Evolutionary conservation across 64 coral and sea anemone genomes (phyloP), one percentile per base, ranked within the genome.

Genomic region (Hydrozoanthus tunicans): DNA sequence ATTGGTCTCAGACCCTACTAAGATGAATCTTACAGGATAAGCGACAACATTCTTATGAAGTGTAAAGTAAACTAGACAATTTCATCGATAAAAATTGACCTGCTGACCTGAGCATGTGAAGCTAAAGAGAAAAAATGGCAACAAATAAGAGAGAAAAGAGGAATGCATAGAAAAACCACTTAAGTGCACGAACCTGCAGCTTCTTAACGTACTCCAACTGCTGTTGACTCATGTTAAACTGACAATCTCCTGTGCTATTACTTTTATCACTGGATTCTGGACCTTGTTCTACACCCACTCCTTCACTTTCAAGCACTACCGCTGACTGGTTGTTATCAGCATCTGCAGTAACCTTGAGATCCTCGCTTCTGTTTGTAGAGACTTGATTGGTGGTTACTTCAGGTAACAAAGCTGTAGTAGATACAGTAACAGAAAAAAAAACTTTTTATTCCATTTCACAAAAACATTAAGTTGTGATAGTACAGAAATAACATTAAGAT

Each of bases 191-290:
- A 24, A 96, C 94, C 94, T 96, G 95, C n/a, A 96, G 53, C 89
- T 94, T 96, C 73, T 63, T 94, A 8, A 96, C 69, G 11, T 91
- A 88, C 27, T 96, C 89, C 70, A 96, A 56, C 60, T 96, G 95
- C 88, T 96, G 78, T 1, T 85, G 77, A 90, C 62, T 80, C 32
- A 96, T 70, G 11, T 76, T 14, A 17, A 73, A 66, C 12, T 23
- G 56, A 20, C 4, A 43, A 54, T 61, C 82, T 6, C 1, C 55
- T 25, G 13, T 23, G 5, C 0, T 71, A 64, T 58, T 3, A 11
- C 14, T 68, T 4, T 83, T 75, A 13, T 7, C 56, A 23, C 57
- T 15, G 9, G 6, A 25, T 3, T 58, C 9, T 12, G 14, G n/a
- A 20, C 4, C 6, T 24, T 59, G 23, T 58, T 92, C 51, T 17